Conservation (phyloP, 2,113 vertebrate species). For the Seriola aureovittata region DNA sequence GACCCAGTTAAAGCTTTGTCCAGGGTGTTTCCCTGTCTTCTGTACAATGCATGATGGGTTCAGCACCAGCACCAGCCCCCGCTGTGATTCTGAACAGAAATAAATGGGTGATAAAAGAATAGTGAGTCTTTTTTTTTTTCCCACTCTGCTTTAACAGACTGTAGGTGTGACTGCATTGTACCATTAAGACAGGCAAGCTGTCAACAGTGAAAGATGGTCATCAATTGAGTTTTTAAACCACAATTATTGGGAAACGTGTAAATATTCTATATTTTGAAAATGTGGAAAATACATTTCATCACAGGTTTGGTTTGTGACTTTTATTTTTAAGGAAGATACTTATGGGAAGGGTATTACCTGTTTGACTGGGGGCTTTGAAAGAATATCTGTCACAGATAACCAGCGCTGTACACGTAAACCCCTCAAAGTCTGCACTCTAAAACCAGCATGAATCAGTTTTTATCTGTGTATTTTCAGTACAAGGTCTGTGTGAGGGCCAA, state of each 20-base stretch:
- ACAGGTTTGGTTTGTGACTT: background rate
- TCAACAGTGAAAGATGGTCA: conserved; percentile 1
- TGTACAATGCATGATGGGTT: conserved; percentile 2
- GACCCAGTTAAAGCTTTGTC: background rate
- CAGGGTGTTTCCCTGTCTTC: conserved; percentile 18
- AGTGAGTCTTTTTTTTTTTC: background rate
- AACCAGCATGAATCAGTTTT: background rate
- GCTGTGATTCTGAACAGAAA: conserved; percentile 14
- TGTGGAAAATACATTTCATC: background rate
- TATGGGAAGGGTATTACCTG: background rate
- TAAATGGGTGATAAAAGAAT: conserved; percentile 24
- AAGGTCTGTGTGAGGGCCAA: background rate
- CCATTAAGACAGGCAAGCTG: conserved; percentile 16
- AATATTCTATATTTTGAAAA: conserved; percentile 5
- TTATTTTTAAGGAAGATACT: conserved; percentile 1
- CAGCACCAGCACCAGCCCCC: background rate
- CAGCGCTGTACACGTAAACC: background rate
- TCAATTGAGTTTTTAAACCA: conserved; percentile 9
- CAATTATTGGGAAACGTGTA: background rate
- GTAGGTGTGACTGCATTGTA: background rate
- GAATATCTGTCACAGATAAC: background rate
- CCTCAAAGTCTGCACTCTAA: background rate
- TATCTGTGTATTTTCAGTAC: background rate
- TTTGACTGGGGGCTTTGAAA: conserved; percentile 5
- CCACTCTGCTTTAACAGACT: background rate